Conservation (phyloP, 2,113 vertebrate genomes). For the Alosa alosa region DNA sequence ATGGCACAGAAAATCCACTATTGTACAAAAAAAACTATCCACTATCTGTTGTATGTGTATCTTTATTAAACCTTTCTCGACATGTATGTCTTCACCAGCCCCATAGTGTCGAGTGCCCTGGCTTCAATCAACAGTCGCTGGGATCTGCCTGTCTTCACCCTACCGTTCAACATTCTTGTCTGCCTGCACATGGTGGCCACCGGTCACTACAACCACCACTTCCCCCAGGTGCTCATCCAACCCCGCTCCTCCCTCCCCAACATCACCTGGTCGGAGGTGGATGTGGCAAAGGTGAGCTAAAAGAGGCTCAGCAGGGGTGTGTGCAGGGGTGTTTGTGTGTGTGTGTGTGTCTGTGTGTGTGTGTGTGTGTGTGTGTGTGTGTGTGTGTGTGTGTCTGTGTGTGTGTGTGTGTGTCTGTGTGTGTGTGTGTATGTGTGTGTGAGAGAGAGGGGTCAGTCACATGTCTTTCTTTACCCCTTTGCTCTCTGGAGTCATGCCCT, state of each 20-base stretch:
- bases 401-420: background rate
- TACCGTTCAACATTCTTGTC: constrained; percentile 91
- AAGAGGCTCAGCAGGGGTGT: background rate
- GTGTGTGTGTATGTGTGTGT: background rate
- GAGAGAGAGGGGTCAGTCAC: background rate
- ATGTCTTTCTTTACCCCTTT: background rate
- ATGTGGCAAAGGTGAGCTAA: constrained; percentile 76
- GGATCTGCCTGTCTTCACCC: constrained; percentile 91
- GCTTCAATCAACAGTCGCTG: constrained; percentile 84
- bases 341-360: background rate
- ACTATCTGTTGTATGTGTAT: background rate
- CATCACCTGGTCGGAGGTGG: constrained; percentile 80
- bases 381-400: too few relatives aligned
- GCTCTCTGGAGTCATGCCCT: background rate
- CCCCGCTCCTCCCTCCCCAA: constrained; percentile 74
- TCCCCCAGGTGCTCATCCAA: constrained; percentile 73
- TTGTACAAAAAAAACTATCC: background rate
- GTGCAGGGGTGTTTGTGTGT: background rate
- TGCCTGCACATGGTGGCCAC: constrained; percentile 87
- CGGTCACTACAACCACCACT: constrained; percentile 84
- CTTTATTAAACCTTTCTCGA: background rate
- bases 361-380: background rate
- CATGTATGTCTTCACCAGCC: constrained; percentile 68
- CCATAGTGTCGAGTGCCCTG: constrained; percentile 85
- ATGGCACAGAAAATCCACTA: background rate